Base-by-base conservation (phyloP, 1,140 invertebrate genomes). In the Drosophila orosa region DNA sequence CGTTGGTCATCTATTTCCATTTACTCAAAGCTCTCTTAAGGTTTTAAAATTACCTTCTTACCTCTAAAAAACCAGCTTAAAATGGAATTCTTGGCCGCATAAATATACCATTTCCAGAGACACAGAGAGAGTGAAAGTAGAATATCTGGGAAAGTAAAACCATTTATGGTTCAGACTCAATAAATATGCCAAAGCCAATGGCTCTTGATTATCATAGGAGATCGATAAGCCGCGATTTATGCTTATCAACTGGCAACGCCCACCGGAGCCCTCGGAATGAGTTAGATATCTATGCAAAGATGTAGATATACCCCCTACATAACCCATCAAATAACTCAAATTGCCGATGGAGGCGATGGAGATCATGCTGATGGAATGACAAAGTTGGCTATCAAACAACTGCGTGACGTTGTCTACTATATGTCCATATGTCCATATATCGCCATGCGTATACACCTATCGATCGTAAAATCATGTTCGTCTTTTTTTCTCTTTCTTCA, bases 141-240 rank as follows among this genome's bases (percentile, higher is more conserved):
- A 66, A 63, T 71, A 45, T 54, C 8, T 15, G 29, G 24, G 33
- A 75, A 74, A 73, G 57, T 48, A 73, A 61, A 63, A 73, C 50
- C 58, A 65, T 50, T 57, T 56, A 44, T 44, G 50, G 27, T 15
- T 42, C 45, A 37, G 45, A 39, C 55, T 42, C 44, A 42, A 61
- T 66, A 71, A 71, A 71, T 33, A 71, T 58, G 67, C 50, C 48
- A 19, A n/a, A 52, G 63, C 29, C 31, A 71, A 68, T 47, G 73
- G 40, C 63, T 37, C 15, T 44, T 27, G 48, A 86, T 82, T 86
- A 86, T 75, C 83, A 82, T 86, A 87, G 54, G 45, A 82, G 74
- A 82, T 86, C 74, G 61, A 87, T 89, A 87, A 83, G 76, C 79
- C 1, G 56, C 72, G 60, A 87, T 80, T 89, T 83, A 89, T 87